A percentile compares a stretch with the other conserved stretches of the same genome.
Evolutionary conservation across 2,797 vertebrate species (phyloP).

Genomic region (Enteromius mattozi): DNA sequence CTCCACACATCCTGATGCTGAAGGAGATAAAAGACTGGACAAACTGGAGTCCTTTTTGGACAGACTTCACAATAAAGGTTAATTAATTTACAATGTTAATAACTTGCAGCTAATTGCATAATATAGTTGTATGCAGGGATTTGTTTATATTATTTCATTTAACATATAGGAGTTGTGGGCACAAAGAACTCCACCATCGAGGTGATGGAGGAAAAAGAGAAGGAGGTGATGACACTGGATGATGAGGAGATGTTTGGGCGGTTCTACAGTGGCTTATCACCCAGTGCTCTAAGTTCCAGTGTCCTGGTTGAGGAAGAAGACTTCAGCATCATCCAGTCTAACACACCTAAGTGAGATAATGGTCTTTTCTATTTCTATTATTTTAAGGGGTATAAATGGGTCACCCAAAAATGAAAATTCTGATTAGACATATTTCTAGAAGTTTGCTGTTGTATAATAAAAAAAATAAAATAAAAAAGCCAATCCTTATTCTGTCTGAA

Average conservation of each 20-base stretch:
- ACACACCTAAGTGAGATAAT: slow-evolving; percentile 75
- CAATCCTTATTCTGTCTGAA: no score
- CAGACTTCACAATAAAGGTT: slow-evolving; percentile 83
- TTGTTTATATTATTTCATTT: background rate
- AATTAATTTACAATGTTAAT: background rate
- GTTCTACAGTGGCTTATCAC: slow-evolving; percentile 76
- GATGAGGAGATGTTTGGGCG: slow-evolving; percentile 80
- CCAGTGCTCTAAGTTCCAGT: slow-evolving; percentile 60
- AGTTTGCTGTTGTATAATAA: no score
- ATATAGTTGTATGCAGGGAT: background rate
- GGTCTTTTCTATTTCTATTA: background rate
- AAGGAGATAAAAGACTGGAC: slow-evolving; percentile 83
- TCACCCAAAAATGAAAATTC: background rate
- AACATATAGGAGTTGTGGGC: slow-evolving; percentile 67
- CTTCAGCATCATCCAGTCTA: slow-evolving; percentile 72
- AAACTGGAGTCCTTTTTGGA: slow-evolving; percentile 86
- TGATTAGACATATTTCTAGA: no score
- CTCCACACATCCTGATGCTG: slow-evolving; percentile 73
- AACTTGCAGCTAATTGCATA: background rate
- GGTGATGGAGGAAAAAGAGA: slow-evolving; percentile 80
- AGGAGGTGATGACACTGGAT: slow-evolving; percentile 83
- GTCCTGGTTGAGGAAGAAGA: slow-evolving; percentile 75
- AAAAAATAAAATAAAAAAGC: no score
- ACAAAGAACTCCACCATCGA: slow-evolving; percentile 76
- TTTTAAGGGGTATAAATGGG: background rate